A percentile compares a stretch with the other conserved stretches of the same genome.
Evolutionary conservation across 2,888 invertebrate species (phyloP).

Genomic region (Steinernema hermaphroditum): DNA sequence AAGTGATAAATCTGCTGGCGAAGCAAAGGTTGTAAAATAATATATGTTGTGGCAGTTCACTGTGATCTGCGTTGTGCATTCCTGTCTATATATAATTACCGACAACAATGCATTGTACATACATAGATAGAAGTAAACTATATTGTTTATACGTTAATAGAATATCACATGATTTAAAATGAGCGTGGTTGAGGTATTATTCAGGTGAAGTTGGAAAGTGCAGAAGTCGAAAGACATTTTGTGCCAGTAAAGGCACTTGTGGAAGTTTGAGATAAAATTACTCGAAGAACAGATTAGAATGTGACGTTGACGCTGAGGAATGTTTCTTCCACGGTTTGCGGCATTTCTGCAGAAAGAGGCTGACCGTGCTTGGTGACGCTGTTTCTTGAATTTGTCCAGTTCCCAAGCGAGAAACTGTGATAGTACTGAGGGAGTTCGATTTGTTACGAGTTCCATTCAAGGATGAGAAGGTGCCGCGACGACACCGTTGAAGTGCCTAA

Average conservation of each 20-base stretch:
- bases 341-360: slow-evolving; percentile 1
- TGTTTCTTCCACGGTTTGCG: slow-evolving; percentile 16
- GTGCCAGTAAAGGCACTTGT: neutral
- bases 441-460: slow-evolving; percentile 2
- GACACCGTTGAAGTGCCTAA: slow-evolving; percentile 11
- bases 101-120: too few species aligned
- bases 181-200: too few species aligned
- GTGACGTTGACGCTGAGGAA: neutral
- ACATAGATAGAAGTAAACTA: too few species aligned
- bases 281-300: slow-evolving; percentile 5
- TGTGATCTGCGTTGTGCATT: too few species aligned
- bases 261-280: neutral
- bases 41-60: too few species aligned
- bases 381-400: neutral
- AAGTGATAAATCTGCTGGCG: too few species aligned
- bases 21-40: too few species aligned
- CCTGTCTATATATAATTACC: too few species aligned
- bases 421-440: slow-evolving; percentile 15
- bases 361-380: slow-evolving; percentile 11
- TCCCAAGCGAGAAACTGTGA: neutral
- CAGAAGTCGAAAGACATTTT: neutral
- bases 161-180: too few species aligned
- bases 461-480: neutral
- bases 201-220: too few species aligned
- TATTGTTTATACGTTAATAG: too few species aligned